Conservation (phyloP, 1,140 invertebrate species). For the Chionoecetes opilio region DNA sequence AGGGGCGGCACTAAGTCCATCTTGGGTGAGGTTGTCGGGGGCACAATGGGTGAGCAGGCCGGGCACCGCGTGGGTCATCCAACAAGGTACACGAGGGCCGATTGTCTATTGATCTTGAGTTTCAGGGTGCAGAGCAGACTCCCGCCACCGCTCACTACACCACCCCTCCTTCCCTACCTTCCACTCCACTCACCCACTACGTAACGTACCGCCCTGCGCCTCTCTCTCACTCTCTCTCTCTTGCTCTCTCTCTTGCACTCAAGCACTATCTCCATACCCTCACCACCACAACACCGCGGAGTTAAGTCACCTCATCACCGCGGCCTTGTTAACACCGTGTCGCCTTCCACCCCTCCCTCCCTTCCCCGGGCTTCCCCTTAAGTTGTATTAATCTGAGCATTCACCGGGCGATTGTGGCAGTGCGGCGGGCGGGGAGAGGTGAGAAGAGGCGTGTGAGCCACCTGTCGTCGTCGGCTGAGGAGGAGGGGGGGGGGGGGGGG, state of each 20-base stretch:
- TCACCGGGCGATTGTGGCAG: conserved; percentile 1
- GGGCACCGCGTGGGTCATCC: conserved; percentile 35
- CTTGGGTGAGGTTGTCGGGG: not conserved
- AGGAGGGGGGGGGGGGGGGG: not conserved
- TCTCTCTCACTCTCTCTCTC: conserved; percentile 40
- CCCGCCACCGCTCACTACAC: not conserved
- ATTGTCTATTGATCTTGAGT: conserved; percentile 73
- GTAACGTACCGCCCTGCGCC: not conserved
- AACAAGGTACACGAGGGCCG: conserved; percentile 42
- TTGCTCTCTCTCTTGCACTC: not conserved
- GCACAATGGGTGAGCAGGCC: not conserved
- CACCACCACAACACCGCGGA: not conserved
- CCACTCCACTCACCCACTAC: not conserved
- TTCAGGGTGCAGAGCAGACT: conserved; percentile 68
- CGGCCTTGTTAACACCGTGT: not conserved
- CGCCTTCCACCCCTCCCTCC: not conserved
- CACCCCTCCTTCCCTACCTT: not conserved
- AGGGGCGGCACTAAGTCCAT: not conserved
- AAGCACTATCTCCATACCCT: not conserved
- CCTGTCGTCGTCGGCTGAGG: not conserved
- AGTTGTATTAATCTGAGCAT: conserved; percentile 20
- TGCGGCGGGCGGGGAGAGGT: not conserved
- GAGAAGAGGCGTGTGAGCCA: conserved; percentile 23
- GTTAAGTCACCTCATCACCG: not conserved
- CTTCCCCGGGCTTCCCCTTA: not conserved